A percentile compares a stretch with the other conserved stretches of the same genome.
These are phyloP conservation scores for Xenops minutus DNA, from an alignment of 2,797 vertebrate genomes.

Conservation along the genomic window DNA sequence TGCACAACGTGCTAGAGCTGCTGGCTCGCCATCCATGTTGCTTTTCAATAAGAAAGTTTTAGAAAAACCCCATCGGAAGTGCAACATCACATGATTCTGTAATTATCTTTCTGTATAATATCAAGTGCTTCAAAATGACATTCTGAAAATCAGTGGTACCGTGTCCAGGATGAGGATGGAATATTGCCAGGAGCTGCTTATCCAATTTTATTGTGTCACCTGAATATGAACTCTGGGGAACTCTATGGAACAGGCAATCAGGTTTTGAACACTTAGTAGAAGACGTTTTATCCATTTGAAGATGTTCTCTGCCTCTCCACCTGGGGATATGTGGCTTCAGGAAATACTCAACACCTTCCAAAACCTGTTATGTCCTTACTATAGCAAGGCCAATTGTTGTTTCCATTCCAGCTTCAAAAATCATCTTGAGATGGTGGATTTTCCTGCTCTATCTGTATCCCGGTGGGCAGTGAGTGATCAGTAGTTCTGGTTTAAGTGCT, in stretches of 20 bases:
- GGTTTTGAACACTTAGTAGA: neutral
- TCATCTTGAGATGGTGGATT: accelerated
- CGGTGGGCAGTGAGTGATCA: accelerated
- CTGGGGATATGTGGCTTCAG: neutral
- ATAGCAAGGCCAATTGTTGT: accelerated
- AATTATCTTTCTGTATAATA: neutral
- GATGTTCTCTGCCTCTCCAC: neutral
- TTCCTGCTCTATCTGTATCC: neutral
- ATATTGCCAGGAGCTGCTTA: neutral
- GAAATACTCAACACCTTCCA: neutral
- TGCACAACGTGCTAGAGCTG: accelerated
- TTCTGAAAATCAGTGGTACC: neutral
- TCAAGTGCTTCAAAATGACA: neutral
- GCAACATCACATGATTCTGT: neutral
- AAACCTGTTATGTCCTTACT: neutral
- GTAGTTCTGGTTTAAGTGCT: neutral
- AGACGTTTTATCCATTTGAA: neutral
- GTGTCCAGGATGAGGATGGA: neutral
- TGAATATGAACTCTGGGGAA: neutral
- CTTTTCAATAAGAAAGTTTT: neutral
- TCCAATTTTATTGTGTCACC: neutral
- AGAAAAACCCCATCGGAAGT: neutral
- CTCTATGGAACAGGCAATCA: neutral
- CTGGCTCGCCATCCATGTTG: neutral
- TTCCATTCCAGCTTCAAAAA: neutral